Conservation (phyloP, 1,140 invertebrate genomes). For the Procambarus clarkii region DNA sequence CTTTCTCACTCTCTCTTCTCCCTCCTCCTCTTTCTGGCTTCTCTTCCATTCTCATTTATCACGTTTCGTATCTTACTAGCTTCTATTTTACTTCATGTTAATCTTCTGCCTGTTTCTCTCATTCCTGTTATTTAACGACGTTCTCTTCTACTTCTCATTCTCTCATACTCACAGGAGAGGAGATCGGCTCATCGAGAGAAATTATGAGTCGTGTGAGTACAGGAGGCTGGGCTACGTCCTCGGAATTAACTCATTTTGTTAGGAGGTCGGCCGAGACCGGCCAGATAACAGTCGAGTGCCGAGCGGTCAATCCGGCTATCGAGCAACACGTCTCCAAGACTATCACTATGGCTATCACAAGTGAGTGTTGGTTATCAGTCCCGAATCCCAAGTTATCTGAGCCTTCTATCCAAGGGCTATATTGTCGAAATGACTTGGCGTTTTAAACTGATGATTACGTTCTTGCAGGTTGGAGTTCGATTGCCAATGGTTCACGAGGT, state of each 20-base stretch:
- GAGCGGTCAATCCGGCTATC: slow-evolving; percentile 21
- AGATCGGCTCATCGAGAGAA: slow-evolving; percentile 3
- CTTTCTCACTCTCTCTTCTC: too few relatives aligned
- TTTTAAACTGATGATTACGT: too few relatives aligned
- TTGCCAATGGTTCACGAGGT: too few relatives aligned
- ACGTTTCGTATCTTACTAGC: too few relatives aligned
- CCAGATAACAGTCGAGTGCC: slow-evolving; percentile 19
- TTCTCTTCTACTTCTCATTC: not conserved
- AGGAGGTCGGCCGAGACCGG: not conserved
- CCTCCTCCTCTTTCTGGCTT: too few relatives aligned
- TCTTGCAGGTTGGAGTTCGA: too few relatives aligned
- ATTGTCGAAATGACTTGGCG: too few relatives aligned
- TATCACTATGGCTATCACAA: slow-evolving; percentile 9
- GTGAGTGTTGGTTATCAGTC: not conserved
- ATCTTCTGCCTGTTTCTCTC: not conserved
- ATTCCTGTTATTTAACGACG: not conserved
- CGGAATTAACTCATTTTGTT: slow-evolving; percentile 15
- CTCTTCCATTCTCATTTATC: too few relatives aligned
- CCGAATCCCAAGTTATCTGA: too few relatives aligned
- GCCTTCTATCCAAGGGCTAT: too few relatives aligned
- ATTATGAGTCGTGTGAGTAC: slow-evolving; percentile 31
- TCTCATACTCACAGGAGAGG: not conserved
- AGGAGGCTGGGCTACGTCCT: slow-evolving; percentile 32
- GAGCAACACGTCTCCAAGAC: not conserved
- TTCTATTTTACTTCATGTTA: too few relatives aligned